phyloP scores from a whole-genome alignment of 1,140 invertebrate species.

The Dreissena polymorpha region DNA sequence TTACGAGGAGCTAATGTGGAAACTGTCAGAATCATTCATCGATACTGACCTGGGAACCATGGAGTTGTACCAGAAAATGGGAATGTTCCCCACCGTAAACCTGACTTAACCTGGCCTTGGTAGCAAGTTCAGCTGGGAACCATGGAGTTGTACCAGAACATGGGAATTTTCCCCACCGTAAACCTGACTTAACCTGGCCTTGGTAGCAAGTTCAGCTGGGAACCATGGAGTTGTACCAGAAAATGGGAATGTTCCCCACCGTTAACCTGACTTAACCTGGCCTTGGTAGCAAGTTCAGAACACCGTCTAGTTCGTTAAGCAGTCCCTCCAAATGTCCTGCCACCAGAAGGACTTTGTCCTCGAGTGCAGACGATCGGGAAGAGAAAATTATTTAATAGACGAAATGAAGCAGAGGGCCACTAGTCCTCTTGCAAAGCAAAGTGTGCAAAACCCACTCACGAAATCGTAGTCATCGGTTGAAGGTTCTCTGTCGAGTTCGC shows the following conservation, averaged over 20 bases:
- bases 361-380: constrained; percentile 53
- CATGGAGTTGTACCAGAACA: constrained; percentile 47
- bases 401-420: constrained; percentile 26
- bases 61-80: constrained; percentile 48
- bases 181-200: too few species aligned
- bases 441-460: constrained; percentile 30
- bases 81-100: too few species aligned
- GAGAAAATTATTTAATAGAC: constrained; percentile 61
- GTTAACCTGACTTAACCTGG: constrained; percentile 51
- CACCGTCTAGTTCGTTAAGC: constrained; percentile 48
- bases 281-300: constrained; percentile 33
- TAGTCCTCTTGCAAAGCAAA: constrained; percentile 42
- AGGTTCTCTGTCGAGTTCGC: constrained; percentile 11
- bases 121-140: too few species aligned
- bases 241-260: constrained; percentile 64
- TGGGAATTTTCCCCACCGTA: too few species aligned
- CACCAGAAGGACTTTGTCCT: constrained; percentile 59
- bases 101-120: too few species aligned
- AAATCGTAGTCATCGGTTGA: constrained; percentile 38
- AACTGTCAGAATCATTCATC: constrained; percentile 81
- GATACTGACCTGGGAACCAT: constrained; percentile 60
- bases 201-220: too few species aligned
- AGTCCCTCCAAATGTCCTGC: constrained; percentile 54
- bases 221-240: constrained; percentile 51
- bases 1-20: constrained; percentile 93